phyloP scores from a whole-genome alignment of 2,113 vertebrate species.

The Prunella fulvescens region DNA sequence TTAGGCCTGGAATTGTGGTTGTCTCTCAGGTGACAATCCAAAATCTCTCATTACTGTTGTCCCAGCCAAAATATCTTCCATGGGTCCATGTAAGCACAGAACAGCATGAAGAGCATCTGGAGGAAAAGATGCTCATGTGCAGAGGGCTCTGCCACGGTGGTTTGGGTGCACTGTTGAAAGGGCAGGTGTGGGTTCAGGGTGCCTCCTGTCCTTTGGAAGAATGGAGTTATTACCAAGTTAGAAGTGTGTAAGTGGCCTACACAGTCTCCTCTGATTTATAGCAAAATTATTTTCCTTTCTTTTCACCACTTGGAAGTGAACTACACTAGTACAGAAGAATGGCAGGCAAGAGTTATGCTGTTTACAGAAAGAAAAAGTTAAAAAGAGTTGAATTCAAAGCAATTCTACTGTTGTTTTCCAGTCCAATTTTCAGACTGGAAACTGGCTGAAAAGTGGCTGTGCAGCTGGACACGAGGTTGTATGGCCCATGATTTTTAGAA shows the following conservation, averaged over 20 bases:
- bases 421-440: not conserved
- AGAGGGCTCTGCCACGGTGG: accelerated
- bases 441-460: not conserved
- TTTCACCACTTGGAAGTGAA: not conserved
- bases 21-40: not conserved
- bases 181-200: not conserved
- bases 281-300: not conserved
- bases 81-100: not conserved
- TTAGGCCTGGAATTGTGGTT: not conserved
- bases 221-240: not conserved
- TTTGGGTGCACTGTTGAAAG: not conserved
- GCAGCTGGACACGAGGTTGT: not conserved
- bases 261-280: not conserved
- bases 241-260: not conserved
- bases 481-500: not conserved
- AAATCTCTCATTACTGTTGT: not conserved
- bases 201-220: not conserved
- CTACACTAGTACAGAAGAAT: not conserved
- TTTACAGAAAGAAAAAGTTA: not conserved
- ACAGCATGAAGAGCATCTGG: not conserved
- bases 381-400: not conserved
- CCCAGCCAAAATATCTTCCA: not conserved
- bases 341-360: not conserved
- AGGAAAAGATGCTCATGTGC: not conserved
- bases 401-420: not conserved